These are phyloP conservation scores for Chrysopilus asiliformis DNA, from an alignment of 2,888 invertebrate genomes.

Conservation along the genomic window DNA sequence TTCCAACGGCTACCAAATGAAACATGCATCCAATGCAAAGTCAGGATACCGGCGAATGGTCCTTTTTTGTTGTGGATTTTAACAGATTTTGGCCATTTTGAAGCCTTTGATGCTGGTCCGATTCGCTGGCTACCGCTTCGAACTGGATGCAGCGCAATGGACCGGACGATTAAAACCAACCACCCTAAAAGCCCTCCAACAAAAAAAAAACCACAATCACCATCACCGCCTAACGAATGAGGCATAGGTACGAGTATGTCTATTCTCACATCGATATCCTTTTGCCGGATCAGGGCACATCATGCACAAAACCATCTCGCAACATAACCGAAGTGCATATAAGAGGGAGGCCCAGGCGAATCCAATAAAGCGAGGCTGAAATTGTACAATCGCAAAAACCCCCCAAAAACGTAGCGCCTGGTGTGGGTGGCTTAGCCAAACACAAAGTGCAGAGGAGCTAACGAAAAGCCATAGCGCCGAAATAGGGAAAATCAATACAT, in stretches of 20 bases:
- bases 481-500: conserved; percentile 13
- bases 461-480: too few relatives aligned
- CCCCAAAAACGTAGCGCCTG: too few relatives aligned
- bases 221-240: conserved; percentile 5
- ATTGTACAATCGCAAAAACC: too few relatives aligned
- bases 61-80: conserved; percentile 14
- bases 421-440: too few relatives aligned
- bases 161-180: conserved; percentile 3
- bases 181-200: conserved; percentile 7
- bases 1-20: too few relatives aligned
- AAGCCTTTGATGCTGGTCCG: conserved; percentile 11
- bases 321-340: too few relatives aligned
- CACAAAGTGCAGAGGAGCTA: too few relatives aligned
- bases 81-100: conserved; percentile 16
- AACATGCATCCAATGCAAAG: too few relatives aligned
- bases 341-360: too few relatives aligned
- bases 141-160: conserved; percentile 6
- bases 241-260: conserved; percentile 6
- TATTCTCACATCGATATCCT: conserved; percentile 4
- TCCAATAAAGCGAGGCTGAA: too few relatives aligned
- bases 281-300: conserved; percentile 8
- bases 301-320: too few relatives aligned
- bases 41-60: too few relatives aligned
- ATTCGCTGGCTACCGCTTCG: conserved; percentile 10
- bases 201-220: conserved; percentile 2